Evolutionary conservation across 2,113 vertebrate genomes (phyloP).

Genomic region (Spermophilus dauricus): DNA sequence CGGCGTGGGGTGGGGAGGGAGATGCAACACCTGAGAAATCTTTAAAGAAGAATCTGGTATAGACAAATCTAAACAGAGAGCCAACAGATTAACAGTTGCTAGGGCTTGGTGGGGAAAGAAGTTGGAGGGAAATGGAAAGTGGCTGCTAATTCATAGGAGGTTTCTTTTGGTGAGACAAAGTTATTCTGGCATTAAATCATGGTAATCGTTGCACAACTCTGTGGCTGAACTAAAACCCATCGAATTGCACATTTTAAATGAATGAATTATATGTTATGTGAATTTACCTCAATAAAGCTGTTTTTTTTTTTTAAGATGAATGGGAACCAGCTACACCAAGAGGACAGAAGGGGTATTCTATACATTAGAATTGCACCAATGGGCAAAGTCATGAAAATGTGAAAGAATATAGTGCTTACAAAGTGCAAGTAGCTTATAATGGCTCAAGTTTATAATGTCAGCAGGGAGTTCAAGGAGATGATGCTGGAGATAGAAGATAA

Average conservation of each 20-base stretch:
- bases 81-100: not conserved
- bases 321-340: not conserved
- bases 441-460: not conserved
- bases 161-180: not conserved
- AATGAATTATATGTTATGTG: not conserved
- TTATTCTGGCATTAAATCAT: slow-evolving; percentile 16
- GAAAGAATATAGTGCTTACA: slow-evolving; percentile 10
- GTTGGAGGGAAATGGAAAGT: not conserved
- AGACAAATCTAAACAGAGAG: not conserved
- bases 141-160: not conserved
- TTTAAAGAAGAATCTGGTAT: slow-evolving; percentile 5
- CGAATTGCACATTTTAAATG: slow-evolving; percentile 26
- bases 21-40: not conserved
- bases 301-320: not conserved
- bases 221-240: not conserved
- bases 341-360: not conserved
- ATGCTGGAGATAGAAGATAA: not conserved
- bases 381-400: not conserved
- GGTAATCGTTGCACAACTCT: not conserved
- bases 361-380: not conserved
- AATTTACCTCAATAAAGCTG: slow-evolving; percentile 24
- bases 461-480: not conserved
- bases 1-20: too few relatives aligned
- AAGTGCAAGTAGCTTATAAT: not conserved
- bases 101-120: not conserved